Base-by-base conservation (phyloP, 2,113 vertebrate genomes). In the Lepisosteus osseus region DNA sequence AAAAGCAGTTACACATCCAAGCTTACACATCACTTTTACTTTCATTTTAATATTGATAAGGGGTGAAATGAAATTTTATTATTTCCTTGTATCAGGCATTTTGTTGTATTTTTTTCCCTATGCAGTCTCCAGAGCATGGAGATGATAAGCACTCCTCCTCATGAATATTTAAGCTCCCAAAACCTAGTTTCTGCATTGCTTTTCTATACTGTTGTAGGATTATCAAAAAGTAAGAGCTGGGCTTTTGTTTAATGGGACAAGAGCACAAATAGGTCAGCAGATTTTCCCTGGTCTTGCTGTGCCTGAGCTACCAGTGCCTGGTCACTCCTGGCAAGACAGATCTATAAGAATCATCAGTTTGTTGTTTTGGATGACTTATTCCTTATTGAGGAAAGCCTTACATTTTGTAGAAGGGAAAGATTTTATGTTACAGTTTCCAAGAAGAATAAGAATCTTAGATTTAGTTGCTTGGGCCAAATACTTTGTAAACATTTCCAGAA, bases 281-380 rank as follows among this genome's bases (percentile, higher is more conserved):
- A 13, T 4, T 47, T 3, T 40, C 63, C 11, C 12, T 44, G 41
- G 29, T 64, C 11, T 51, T 51, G 47, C 5, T 51, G 47, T 9
- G 47, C 47, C 47, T 51, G 63, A 43, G 12, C 40, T 4, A 3
- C 63, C 13, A n/a, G 80, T 72, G 72, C 74, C 45, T 11, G 68
- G 54, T 65, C 68, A 54, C 56, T 54, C 65, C 69, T 65, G 73
- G 76, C 75, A 67, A 67, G 77, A 76, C 71, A 61, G 42, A 55
- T 72, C 75, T 71, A 68, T 77, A 68, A 77, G 76, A 40, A 67
- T 69, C 73, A 67, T 43, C 61, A 70, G 59, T 70, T 75, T 68
- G 67, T 56, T 68, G 73, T 75, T 56, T 15, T 17, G 74, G 73
- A 75, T 56, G 61, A 43, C 65, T 65, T 76, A 72, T 78, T 62